Conservation (phyloP, 1,140 invertebrate species). For the Oedothorax gibbosus region DNA sequence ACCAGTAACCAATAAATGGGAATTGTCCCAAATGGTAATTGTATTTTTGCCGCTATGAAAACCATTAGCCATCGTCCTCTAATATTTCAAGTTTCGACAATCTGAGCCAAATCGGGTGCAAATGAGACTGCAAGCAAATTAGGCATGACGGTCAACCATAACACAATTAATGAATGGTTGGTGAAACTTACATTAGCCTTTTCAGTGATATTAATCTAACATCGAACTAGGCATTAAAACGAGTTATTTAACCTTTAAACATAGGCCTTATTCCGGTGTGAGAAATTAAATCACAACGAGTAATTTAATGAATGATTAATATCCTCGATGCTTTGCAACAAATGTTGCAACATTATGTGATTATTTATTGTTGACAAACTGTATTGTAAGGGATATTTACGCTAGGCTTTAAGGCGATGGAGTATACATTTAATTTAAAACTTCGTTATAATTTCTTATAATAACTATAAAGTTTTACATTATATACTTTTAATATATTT, state of each 20-base stretch:
- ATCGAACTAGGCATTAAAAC: slow-evolving; percentile 13
- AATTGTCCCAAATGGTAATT: slow-evolving; percentile 2
- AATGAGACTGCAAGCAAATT: slow-evolving; percentile 41
- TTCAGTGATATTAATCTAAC: slow-evolving; percentile 38
- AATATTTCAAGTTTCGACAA: slow-evolving; percentile 17
- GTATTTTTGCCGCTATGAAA: slow-evolving; percentile 33
- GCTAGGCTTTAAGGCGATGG: too few species aligned
- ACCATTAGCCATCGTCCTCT: slow-evolving; percentile 16
- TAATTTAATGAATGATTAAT: slow-evolving; percentile 30
- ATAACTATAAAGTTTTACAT: too few species aligned
- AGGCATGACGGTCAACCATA: slow-evolving; percentile 32
- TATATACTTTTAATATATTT: too few species aligned
- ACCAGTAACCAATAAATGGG: not conserved
- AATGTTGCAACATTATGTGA: not conserved
- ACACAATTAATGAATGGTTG: slow-evolving; percentile 45
- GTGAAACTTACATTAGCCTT: slow-evolving; percentile 36
- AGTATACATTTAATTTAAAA: too few species aligned
- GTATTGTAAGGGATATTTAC: too few species aligned
- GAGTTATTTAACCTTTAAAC: slow-evolving; percentile 43
- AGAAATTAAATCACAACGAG: slow-evolving; percentile 11
- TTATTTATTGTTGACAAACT: too few species aligned
- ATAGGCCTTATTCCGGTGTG: slow-evolving; percentile 2
- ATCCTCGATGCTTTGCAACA: slow-evolving; percentile 14
- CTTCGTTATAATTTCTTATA: too few species aligned
- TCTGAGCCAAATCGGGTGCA: slow-evolving; percentile 32